Evolutionary conservation across 2,888 invertebrate genomes (phyloP).

Genomic region (Himalopsyche tibetana): DNA sequence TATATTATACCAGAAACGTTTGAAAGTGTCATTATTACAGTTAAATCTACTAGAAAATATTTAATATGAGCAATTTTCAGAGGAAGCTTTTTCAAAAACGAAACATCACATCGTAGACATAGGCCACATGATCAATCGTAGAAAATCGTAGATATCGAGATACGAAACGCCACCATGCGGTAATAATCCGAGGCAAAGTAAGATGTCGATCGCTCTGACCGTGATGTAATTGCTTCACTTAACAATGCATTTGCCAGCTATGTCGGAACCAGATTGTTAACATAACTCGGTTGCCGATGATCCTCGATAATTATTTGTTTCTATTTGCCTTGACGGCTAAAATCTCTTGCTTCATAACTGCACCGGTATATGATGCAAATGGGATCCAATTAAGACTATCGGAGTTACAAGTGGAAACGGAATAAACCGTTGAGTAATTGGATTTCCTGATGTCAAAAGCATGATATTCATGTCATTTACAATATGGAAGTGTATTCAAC

Average conservation of each 20-base stretch:
- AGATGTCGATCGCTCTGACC: background rate
- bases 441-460: no score
- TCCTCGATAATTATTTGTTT: background rate
- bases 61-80: no score
- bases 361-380: no score
- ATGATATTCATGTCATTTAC: no score
- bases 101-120: background rate
- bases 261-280: background rate
- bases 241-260: background rate
- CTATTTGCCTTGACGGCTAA: background rate
- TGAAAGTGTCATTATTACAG: no score
- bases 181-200: constrained; percentile 42
- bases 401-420: no score
- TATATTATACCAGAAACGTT: no score
- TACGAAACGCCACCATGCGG: constrained; percentile 51
- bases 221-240: constrained; percentile 12
- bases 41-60: no score
- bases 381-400: no score
- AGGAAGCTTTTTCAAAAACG: no score
- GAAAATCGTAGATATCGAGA: background rate
- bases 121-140: background rate
- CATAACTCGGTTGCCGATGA: background rate
- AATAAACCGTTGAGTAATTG: no score
- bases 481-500: no score
- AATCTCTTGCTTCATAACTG: background rate